Base-by-base conservation (phyloP, 2,888 invertebrate species). In the Cynaeus angustus region DNA sequence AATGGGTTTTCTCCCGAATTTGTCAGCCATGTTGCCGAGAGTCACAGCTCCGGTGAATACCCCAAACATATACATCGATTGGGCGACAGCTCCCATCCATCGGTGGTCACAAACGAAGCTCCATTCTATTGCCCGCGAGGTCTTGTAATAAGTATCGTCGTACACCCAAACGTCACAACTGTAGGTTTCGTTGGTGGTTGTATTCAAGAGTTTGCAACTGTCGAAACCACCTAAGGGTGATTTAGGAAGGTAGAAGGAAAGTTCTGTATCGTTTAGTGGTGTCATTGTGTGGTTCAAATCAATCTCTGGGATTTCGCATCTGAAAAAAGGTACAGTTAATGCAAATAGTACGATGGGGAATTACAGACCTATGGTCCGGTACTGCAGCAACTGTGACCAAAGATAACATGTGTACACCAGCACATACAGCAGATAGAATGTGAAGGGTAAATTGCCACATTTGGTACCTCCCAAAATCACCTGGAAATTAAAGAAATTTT, bases 391-490 rank as follows among this genome's bases (percentile, higher is more conserved):
- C 93, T 0, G 94, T 94, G 7, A 93, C 90, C 65, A 95, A 83
- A 0, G 93, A 92, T 71, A 95, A 84, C 94, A 95, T 94, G 82
- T 95, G 94, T 80, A 93, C 86, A 8, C 94, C 95, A 1, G 94
- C 94, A 0, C 93, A 92, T 77, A 94, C 85, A 0, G 92, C 94
- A 6, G 93, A 90, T 45, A 95, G 83, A 59, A 94, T 89, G 82
- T 94, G 94, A 0, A 95, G 87, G 43, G 90, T 86, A 82, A 93
- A 94, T 84, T 95, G 95, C 84, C 90, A 90, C 74, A 88, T 89
- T 85, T 95, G 95, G 83, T 94, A 94, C 78, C 89, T 90, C 56
- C 94, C 94, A 83, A 94, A 95, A 83, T 94, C 94, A 58, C 94
- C 94, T 83, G 75, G 30, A 41, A 38, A 21, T 21, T 21, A 4